Evolutionary conservation across 2,888 invertebrate genomes (phyloP).

Genomic region (Homarus gammarus): DNA sequence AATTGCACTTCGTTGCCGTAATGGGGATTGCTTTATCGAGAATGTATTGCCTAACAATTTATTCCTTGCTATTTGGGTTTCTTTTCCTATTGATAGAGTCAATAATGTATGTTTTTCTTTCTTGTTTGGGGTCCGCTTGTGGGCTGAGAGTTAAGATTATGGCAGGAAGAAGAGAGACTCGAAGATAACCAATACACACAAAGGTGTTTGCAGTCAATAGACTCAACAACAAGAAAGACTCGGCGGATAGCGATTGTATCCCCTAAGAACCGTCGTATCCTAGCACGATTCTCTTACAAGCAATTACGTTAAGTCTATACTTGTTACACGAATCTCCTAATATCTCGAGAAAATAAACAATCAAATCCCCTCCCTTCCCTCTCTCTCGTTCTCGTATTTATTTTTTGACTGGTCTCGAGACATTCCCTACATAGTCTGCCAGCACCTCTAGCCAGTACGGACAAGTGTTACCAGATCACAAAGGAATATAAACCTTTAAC

Average conservation of each 20-base stretch:
- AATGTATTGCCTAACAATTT: slow-evolving; percentile 71
- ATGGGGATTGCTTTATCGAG: slow-evolving; percentile 70
- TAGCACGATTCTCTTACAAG: slow-evolving; percentile 55
- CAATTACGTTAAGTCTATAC: slow-evolving; percentile 53
- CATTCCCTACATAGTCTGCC: not conserved
- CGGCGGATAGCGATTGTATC: slow-evolving; percentile 49
- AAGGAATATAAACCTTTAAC: not conserved
- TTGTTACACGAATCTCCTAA: slow-evolving; percentile 28
- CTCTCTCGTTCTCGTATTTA: not conserved
- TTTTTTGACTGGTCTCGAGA: not conserved
- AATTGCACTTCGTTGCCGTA: slow-evolving; percentile 67
- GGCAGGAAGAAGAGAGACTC: slow-evolving; percentile 46
- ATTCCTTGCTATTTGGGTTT: slow-evolving; percentile 60
- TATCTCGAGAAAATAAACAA: slow-evolving; percentile 27
- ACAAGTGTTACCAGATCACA: not conserved
- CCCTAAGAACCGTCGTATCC: slow-evolving; percentile 42
- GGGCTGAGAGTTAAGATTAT: slow-evolving; percentile 52
- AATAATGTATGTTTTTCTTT: slow-evolving; percentile 63
- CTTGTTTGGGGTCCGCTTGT: slow-evolving; percentile 35
- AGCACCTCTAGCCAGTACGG: not conserved
- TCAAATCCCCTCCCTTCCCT: not conserved
- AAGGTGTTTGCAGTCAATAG: slow-evolving; percentile 62
- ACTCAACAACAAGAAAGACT: slow-evolving; percentile 36
- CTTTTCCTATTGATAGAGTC: slow-evolving; percentile 59
- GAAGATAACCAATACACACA: slow-evolving; percentile 64